Evolutionary conservation across 2,888 invertebrate species (phyloP).

Genomic region (Octodonta nipae): DNA sequence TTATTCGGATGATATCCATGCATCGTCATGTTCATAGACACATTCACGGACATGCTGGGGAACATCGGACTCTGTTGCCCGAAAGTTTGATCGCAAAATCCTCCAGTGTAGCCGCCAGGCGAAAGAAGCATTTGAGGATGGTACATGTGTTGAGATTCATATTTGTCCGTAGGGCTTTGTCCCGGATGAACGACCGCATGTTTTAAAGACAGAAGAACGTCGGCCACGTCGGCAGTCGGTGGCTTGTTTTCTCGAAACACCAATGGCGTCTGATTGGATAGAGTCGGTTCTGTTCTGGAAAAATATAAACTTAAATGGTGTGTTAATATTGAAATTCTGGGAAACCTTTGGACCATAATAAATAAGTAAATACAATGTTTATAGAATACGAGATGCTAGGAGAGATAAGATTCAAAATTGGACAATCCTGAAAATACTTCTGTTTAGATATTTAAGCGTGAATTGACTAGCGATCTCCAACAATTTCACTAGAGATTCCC

Average conservation of each 20-base stretch:
- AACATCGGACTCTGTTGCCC: conserved; percentile 44
- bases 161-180: conserved; percentile 27
- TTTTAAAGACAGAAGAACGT: conserved; percentile 74
- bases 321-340: too few relatives aligned
- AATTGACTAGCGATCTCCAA: too few relatives aligned
- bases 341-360: too few relatives aligned
- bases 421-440: too few relatives aligned
- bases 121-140: conserved; percentile 46
- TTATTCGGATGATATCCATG: conserved; percentile 53
- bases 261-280: conserved; percentile 19
- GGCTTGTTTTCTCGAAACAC: conserved; percentile 23
- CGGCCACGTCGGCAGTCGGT: conserved; percentile 54
- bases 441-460: too few relatives aligned
- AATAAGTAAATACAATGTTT: too few relatives aligned
- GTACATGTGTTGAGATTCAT: conserved; percentile 19
- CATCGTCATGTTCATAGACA: conserved; percentile 97
- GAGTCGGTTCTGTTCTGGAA: conserved; percentile 23
- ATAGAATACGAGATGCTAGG: too few relatives aligned
- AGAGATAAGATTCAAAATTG: too few relatives aligned
- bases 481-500: too few relatives aligned
- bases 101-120: conserved; percentile 35
- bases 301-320: too few relatives aligned
- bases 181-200: conserved; percentile 77
- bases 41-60: conserved; percentile 92
- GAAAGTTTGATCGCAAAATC: conserved; percentile 27